Evolutionary conservation across 2,113 vertebrate genomes (phyloP), one percentile per base, ranked within the genome.

Genomic region (Zosterops hypoxanthus): DNA sequence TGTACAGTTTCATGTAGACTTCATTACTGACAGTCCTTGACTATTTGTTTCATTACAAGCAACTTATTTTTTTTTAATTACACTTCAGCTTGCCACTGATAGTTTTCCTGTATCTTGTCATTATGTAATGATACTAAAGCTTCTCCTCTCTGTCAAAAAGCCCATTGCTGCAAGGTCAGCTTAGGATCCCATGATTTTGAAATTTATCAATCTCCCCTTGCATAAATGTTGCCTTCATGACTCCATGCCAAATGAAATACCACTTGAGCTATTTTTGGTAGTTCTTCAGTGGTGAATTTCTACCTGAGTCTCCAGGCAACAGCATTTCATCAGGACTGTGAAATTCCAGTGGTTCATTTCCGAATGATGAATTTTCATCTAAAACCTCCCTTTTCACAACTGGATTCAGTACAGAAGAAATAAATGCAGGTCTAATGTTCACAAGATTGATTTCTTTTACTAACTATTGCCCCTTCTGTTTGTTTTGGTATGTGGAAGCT

Each of bases 221-320:
- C 46, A 31, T 24, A 20, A 86, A 63, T 44, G 25, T 42, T 93
- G 53, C 65, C 47, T 86, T 84, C 4, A 1, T 82, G 80, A 91
- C 57, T n/a, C 61, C 64, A 72, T 0, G 15, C 61, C 9, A 25
- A 61, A 53, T 75, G 53, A 90, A 76, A 80, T 93, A 80, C 34
- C 71, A 42, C 85, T 88, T 56, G 28, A 66, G 69, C 49, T 96
- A 96, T 94, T 89, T 88, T 82, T 84, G 59, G 60, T 71, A 41
- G 83, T 60, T 78, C 39, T 68, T 91, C 77, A 86, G 80, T 57
- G 56, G n/a, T 11, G 31, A 3, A 75, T 87, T 86, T 86, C 60
- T 79, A 68, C 73, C 91, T 72, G 39, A 36, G 71, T 88, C 57
- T 86, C 91, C 31, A 88, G 59, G 72, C 78, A 91, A 85, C 64